phyloP scores from a whole-genome alignment of 1,140 invertebrate species.

The Heliconius nattereri region DNA sequence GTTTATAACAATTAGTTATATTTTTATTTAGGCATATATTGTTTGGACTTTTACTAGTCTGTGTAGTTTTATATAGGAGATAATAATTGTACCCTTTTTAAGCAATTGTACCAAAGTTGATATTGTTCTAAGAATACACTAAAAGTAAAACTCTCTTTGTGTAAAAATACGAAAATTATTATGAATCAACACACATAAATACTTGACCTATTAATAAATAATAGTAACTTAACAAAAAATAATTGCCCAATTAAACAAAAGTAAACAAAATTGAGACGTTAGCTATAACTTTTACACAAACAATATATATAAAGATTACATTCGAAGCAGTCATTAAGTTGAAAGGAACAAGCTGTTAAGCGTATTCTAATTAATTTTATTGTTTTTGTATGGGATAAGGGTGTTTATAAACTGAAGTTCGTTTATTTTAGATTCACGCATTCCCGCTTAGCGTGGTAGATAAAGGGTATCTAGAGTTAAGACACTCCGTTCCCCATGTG shows the following conservation, averaged over 20 bases:
- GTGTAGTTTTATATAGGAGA: too few species aligned
- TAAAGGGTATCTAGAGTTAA: neutral
- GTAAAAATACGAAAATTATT: too few species aligned
- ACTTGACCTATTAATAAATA: neutral
- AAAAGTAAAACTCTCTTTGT: too few species aligned
- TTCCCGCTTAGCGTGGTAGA: neutral
- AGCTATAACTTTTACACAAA: neutral
- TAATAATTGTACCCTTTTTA: too few species aligned
- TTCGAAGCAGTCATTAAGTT: neutral
- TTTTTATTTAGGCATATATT: too few species aligned
- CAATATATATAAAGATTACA: neutral
- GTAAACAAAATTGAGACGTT: constrained; percentile 1
- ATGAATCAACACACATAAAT: too few species aligned
- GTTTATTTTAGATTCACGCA: neutral
- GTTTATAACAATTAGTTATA: too few species aligned
- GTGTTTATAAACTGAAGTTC: neutral
- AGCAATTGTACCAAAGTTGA: too few species aligned
- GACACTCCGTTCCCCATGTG: neutral
- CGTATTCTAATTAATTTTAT: constrained; percentile 26
- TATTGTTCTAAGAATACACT: too few species aligned
- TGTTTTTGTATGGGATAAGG: constrained; percentile 18
- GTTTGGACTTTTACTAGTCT: too few species aligned
- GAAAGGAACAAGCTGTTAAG: constrained; percentile 25
- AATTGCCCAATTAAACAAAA: neutral
- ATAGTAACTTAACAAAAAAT: neutral